Conservation (phyloP, 2,113 vertebrate genomes). For the Chionomys nivalis region DNA sequence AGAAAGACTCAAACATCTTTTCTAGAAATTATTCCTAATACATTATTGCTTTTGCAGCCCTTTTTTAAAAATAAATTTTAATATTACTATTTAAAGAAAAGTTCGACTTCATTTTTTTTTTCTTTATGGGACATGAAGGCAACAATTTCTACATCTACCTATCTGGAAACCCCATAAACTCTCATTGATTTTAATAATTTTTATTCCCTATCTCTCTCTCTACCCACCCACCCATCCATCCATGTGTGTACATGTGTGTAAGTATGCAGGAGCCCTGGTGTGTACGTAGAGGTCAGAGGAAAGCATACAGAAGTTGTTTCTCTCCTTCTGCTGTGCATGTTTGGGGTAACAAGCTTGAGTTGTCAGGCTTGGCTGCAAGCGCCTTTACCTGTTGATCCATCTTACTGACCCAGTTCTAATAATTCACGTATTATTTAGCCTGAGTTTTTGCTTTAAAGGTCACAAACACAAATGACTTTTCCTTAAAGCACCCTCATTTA, state of each 20-base stretch:
- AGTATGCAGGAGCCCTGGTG: neutral
- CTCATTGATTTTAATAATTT: slow-evolving; percentile 23
- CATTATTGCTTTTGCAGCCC: neutral
- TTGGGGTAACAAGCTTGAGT: neutral
- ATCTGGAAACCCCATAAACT: neutral
- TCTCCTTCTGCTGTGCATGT: neutral
- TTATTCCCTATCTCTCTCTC: neutral
- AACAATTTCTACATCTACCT: neutral
- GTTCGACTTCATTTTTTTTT: neutral
- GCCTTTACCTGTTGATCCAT: neutral
- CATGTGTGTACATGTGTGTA: neutral
- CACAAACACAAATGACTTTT: slow-evolving; percentile 4
- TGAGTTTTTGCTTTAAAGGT: slow-evolving; percentile 39
- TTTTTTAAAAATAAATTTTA: neutral
- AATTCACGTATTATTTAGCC: slow-evolving; percentile 22
- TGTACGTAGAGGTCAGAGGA: neutral
- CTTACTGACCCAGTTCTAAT: neutral
- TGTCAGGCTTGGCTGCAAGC: neutral
- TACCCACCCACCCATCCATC: neutral
- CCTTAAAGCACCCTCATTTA: slow-evolving; percentile 9
- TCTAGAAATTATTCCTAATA: slow-evolving; percentile 27
- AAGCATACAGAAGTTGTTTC: neutral
- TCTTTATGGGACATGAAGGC: neutral
- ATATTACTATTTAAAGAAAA: neutral
- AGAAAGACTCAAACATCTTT: neutral